Evolutionary conservation across 2,888 invertebrate genomes (phyloP).

Genomic region (Platypus cylindrus): DNA sequence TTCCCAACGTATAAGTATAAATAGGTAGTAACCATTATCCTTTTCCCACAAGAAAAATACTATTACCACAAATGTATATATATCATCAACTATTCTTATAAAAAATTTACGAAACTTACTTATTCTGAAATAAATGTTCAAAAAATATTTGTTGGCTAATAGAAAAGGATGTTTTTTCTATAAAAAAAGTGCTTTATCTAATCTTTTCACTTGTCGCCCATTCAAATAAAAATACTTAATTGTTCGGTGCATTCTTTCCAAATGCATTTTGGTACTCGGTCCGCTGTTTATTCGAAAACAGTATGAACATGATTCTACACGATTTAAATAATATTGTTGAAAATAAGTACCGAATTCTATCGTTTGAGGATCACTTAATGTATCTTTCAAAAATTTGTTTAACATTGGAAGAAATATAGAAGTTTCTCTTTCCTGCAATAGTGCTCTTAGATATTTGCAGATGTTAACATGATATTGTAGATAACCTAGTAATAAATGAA

Average conservation of each 20-base stretch:
- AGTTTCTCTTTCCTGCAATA: slow-evolving; percentile 14
- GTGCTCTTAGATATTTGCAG: no score
- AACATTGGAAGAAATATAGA: slow-evolving; percentile 12
- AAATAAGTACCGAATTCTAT: slow-evolving; percentile 15
- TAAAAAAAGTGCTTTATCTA: slow-evolving; percentile 20
- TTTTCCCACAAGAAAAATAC: no score
- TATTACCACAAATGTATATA: no score
- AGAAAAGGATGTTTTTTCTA: no score
- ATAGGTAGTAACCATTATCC: no score
- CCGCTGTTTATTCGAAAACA: slow-evolving; percentile 10
- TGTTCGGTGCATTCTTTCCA: slow-evolving; percentile 12
- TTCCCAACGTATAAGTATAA: no score
- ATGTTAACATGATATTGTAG: no score
- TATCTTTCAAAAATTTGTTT: slow-evolving; percentile 7
- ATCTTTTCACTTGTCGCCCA: slow-evolving; percentile 17
- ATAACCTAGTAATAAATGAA: no score
- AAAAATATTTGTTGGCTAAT: no score
- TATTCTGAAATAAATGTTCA: no score
- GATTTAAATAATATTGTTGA: slow-evolving; percentile 11
- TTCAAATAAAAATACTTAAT: slow-evolving; percentile 18
- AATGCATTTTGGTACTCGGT: slow-evolving; percentile 11
- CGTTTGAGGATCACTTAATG: slow-evolving; percentile 5
- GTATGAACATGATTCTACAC: slow-evolving; percentile 13
- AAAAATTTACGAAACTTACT: no score
- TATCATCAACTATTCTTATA: no score